Percentiles rank a stretch among this genome's conserved stretches.
These are phyloP conservation scores for Tribolium madens DNA, from an alignment of 1,140 invertebrate species.

Conservation along the genomic window DNA sequence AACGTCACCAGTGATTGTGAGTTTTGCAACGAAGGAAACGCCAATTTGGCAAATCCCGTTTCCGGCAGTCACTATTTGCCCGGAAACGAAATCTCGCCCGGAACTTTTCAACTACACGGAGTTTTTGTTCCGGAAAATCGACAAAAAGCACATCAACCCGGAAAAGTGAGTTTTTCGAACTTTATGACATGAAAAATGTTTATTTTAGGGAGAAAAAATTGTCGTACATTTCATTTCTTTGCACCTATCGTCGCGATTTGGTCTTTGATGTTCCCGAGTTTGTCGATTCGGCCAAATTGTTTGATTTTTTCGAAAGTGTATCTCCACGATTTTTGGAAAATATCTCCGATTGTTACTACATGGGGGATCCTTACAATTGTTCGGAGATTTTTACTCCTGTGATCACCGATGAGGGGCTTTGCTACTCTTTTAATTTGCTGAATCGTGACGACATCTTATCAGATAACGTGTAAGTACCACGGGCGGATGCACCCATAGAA, in stretches of 20 bases:
- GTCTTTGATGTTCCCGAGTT: not conserved
- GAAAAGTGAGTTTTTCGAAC: not conserved
- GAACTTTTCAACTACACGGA: constrained; percentile 52
- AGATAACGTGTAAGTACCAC: constrained; percentile 65
- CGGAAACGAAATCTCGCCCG: constrained; percentile 61
- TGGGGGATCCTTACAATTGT: constrained; percentile 61
- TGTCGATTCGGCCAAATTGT: constrained; percentile 5
- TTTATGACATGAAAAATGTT: too few relatives aligned
- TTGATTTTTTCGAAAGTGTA: not conserved
- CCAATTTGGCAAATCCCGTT: constrained; percentile 70
- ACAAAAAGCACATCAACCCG: not conserved
- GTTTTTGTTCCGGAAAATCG: not conserved
- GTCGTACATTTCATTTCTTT: constrained; percentile 38
- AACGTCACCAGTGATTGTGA: constrained; percentile 69
- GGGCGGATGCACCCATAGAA: too few relatives aligned
- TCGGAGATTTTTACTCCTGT: constrained; percentile 70
- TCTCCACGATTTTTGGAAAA: constrained; percentile 1
- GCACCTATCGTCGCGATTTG: constrained; percentile 9
- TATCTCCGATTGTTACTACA: constrained; percentile 42
- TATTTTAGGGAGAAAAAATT: constrained; percentile 44
- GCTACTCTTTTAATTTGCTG: constrained; percentile 76
- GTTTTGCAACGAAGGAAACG: constrained; percentile 67
- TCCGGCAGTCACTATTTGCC: constrained; percentile 69
- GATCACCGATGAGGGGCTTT: constrained; percentile 75
- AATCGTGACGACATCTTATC: constrained; percentile 70